Evolutionary conservation across 2,113 vertebrate species (phyloP).

Genomic region (Gasterosteus nipponicus): DNA sequence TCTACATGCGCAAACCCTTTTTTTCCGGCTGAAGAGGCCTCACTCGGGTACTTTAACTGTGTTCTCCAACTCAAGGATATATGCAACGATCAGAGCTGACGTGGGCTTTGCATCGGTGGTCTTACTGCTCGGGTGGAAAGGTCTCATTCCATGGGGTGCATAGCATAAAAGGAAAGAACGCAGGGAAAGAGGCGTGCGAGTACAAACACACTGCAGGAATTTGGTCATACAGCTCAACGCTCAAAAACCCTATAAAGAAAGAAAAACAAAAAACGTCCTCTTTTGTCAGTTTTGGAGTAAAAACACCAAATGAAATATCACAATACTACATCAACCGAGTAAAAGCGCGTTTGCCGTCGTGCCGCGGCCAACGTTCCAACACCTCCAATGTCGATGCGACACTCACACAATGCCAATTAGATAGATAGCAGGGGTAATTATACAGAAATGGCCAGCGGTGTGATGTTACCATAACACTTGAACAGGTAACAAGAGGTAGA

Average conservation of each 20-base stretch:
- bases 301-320: constrained; percentile 32
- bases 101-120: constrained; percentile 36
- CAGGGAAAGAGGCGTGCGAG: constrained; percentile 47
- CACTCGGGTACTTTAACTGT: constrained; percentile 12
- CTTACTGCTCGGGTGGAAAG: constrained; percentile 17
- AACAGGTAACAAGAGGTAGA: constrained; percentile 88
- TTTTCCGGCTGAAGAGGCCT: constrained; percentile 7
- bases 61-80: constrained; percentile 18
- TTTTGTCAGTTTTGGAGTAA: constrained; percentile 42
- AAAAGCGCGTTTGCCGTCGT: constrained; percentile 48
- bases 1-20: background rate
- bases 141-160: constrained; percentile 59
- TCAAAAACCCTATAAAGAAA: constrained; percentile 26
- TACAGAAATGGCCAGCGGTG: constrained; percentile 83
- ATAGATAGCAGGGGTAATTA: constrained; percentile 76
- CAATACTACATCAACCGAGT: constrained; percentile 39
- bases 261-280: constrained; percentile 12
- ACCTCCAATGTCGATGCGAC: constrained; percentile 53
- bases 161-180: constrained; percentile 55
- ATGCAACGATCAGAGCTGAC: constrained; percentile 1
- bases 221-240: constrained; percentile 72
- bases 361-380: constrained; percentile 44
- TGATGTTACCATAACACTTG: constrained; percentile 84
- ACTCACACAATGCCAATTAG: constrained; percentile 63
- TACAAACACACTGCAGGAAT: constrained; percentile 57